Evolutionary conservation across 2,888 invertebrate genomes (phyloP), one percentile per base, ranked within the genome.

Genomic region (Tetranychus piercei): DNA sequence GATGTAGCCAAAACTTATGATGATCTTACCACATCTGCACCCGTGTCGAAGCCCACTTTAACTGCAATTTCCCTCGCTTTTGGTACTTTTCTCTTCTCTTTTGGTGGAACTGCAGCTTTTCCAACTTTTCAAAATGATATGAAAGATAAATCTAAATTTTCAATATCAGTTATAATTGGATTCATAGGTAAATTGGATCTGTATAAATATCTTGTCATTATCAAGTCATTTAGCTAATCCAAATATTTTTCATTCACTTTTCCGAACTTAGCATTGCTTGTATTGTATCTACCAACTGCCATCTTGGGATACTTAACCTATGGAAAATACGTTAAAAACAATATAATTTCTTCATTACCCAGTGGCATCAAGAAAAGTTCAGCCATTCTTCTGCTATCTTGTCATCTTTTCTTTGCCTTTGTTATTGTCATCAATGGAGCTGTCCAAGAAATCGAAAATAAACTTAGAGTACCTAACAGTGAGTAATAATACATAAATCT

Each of bases 91-190:
- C 83, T 88, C 81, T 89, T 89, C 80, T 86, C 88, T 0, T 89
- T 88, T 80, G 88, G 89, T 6, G 89, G 89, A 3, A 88, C 88
- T 7, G 87, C 88, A 0, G 87, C 88, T 80, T 86, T 94, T 80
- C 86, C 94, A 78, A 94, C 93, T 0, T 88, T 94, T 73, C 94
- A 94, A 84, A 90, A 92, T 77, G 94, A 94, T 81, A 94, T 94
- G 94, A 87, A 86, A 77, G 86, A 89, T 77, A 89, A 90, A 78
- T 83, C 85, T 1, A 87, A 89, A 79, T 88, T 94, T 77, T 86
- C 88, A 78, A 84, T 85, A 79, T 90, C 91, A 0, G 87, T 92
- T 0, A 79, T 89, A 1, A 83, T 86, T 11, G 90, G 89, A 11
- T 91, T 91, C 81, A 75, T 83, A 44, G 86, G 88, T 88, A 82